A percentile compares a stretch with the other conserved stretches of the same genome.
Evolutionary conservation across 2,113 vertebrate species (phyloP).

Genomic region (Nycticorax nycticorax): DNA sequence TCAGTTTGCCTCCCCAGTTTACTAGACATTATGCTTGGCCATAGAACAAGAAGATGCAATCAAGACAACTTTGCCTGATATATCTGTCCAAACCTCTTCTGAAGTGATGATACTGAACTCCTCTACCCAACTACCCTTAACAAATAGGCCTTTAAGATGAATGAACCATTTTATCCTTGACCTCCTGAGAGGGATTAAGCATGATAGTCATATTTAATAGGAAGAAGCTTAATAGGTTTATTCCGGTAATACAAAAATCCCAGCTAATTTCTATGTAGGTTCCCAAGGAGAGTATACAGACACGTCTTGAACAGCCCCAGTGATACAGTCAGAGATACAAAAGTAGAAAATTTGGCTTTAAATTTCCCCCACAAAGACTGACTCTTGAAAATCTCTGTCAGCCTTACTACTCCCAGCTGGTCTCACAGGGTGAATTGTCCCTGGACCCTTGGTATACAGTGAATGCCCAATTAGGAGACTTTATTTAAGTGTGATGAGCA

Average conservation of each 20-base stretch:
- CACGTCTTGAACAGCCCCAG: rapidly evolving
- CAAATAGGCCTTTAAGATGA: background rate
- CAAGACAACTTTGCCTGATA: background rate
- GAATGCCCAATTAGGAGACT: background rate
- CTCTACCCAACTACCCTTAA: background rate
- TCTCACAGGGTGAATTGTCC: background rate
- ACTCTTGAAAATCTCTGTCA: background rate
- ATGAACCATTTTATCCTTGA: background rate
- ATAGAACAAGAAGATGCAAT: background rate
- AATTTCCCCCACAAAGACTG: background rate
- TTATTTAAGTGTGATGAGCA: background rate
- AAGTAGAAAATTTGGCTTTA: background rate
- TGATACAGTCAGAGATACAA: background rate
- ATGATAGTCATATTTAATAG: background rate
- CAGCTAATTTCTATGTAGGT: background rate
- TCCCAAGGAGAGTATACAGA: background rate
- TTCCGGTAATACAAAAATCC: background rate
- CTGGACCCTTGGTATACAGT: background rate
- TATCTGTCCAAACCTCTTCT: background rate
- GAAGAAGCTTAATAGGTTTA: background rate
- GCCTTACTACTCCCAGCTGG: background rate
- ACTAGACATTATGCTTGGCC: background rate
- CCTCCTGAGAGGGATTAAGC: background rate
- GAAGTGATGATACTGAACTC: background rate
- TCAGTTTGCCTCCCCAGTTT: background rate